Evolutionary conservation across 2,797 vertebrate species (phyloP).

Genomic region (Borostomias antarcticus): DNA sequence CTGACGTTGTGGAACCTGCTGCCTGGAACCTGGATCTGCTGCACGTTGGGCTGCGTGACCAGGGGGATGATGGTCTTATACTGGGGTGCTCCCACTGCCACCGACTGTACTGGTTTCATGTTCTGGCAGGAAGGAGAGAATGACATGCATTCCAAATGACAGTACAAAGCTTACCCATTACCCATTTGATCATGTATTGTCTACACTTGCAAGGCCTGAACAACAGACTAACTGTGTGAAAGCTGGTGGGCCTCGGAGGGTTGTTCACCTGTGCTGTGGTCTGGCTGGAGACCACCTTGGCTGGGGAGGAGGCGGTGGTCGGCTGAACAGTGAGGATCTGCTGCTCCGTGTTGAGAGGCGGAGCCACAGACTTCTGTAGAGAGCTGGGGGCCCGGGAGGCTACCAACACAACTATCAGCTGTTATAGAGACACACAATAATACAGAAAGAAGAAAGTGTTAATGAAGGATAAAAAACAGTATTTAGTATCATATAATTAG

Average conservation of each 20-base stretch:
- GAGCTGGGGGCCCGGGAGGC: conserved; percentile 84
- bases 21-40: conserved; percentile 98
- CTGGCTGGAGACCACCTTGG: conserved; percentile 81
- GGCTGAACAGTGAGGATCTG: conserved; percentile 89
- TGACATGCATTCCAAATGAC: not conserved
- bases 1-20: conserved; percentile 98
- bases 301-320: conserved; percentile 82
- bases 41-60: conserved; percentile 90
- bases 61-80: conserved; percentile 98
- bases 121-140: conserved; percentile 64
- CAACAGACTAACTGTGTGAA: no score
- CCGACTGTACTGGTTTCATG: conserved; percentile 90
- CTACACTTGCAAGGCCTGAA: no score
- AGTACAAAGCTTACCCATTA: no score
- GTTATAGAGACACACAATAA: not conserved
- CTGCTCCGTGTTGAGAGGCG: conserved; percentile 88
- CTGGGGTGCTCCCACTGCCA: conserved; percentile 89
- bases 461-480: no score
- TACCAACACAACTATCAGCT: conserved; percentile 89
- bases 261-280: conserved; percentile 77
- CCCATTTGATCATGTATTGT: no score
- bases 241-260: no score
- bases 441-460: no score
- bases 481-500: no score
- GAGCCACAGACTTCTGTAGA: conserved; percentile 84